Evolutionary conservation across 1,140 invertebrate genomes (phyloP).

Genomic region (Lepeophtheirus salmonis): DNA sequence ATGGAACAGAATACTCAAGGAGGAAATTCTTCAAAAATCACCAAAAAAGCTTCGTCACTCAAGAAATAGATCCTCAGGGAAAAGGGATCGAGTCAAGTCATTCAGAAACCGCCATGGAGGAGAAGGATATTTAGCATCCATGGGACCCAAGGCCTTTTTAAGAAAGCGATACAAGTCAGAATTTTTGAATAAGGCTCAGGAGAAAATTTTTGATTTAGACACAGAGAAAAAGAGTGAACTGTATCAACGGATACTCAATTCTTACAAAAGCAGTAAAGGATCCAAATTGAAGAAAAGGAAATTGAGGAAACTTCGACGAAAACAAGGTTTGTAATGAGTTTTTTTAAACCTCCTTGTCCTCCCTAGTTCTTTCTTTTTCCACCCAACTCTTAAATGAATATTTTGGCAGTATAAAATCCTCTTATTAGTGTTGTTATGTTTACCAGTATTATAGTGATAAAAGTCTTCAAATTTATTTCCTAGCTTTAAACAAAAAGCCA

Average conservation of each 20-base stretch:
- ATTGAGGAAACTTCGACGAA: conserved; percentile 20
- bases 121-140: conserved; percentile 9
- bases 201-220: background rate
- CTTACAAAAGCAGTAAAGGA: conserved; percentile 15
- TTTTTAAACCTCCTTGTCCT: no score
- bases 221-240: background rate
- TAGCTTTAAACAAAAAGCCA: no score
- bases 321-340: conserved; percentile 2
- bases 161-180: conserved; percentile 9
- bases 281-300: conserved; percentile 20
- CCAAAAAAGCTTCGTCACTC: background rate
- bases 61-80: background rate
- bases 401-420: no score
- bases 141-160: conserved; percentile 2
- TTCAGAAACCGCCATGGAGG: conserved; percentile 2
- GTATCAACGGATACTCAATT: background rate
- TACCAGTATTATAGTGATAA: no score
- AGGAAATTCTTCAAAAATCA: background rate
- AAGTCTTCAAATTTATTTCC: no score
- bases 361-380: no score
- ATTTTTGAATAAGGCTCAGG: conserved; percentile 1
- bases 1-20: background rate
- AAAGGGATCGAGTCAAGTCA: background rate
- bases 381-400: no score
- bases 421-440: no score